Base-by-base conservation (phyloP, 2,888 invertebrate genomes). In the Tetragonula carbonaria region DNA sequence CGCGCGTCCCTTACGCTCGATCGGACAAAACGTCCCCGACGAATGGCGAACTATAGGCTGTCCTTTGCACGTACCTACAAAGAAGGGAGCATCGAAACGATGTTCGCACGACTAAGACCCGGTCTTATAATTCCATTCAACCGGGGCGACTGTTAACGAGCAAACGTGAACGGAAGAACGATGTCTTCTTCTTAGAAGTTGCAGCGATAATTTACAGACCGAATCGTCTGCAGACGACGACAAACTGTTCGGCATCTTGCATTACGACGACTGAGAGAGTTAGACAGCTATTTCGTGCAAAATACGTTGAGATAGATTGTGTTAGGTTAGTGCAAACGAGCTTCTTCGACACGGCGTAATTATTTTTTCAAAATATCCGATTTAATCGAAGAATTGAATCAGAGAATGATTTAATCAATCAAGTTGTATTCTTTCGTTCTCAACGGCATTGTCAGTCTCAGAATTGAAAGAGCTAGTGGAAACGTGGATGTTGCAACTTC, bases 101-200 rank as follows among this genome's bases (percentile, higher is more conserved):
- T 23, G 23, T 23, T 23, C 23, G 51, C 50, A 57, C 33, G 71
- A n/a, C 21, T 28, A 28, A 23, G 28, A 11, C 50, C 21, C 21
- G 53, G 33, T 33, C 28, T 33, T 21, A 16, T 4, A 18, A 28
- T 62, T 62, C 1, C 62, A 28, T 28, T 18, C 62, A 21, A 23
- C 13, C 5, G 13, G 51, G 53, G 16, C 38, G 45, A 16, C 66
- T 80, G 74, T 65, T 65, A 79, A 82, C 63, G 65, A 80, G 16
- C 51, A 28, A 45, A 18, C 66, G 8, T 4, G 33, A 33, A 50
- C 18, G 23, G 45, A 68, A 67, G 67, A 13, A 28, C 23, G 84
- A 21, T 18, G 4, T 63, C 55, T 63, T 67, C 71, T 66, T 65
- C 50, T 33, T 50, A 23, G 23, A 74, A 66, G 51, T 73, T n/a